Evolutionary conservation across 1,140 invertebrate species (phyloP), one percentile per base, ranked within the genome.

Genomic region (Lordiphosa mommai): DNA sequence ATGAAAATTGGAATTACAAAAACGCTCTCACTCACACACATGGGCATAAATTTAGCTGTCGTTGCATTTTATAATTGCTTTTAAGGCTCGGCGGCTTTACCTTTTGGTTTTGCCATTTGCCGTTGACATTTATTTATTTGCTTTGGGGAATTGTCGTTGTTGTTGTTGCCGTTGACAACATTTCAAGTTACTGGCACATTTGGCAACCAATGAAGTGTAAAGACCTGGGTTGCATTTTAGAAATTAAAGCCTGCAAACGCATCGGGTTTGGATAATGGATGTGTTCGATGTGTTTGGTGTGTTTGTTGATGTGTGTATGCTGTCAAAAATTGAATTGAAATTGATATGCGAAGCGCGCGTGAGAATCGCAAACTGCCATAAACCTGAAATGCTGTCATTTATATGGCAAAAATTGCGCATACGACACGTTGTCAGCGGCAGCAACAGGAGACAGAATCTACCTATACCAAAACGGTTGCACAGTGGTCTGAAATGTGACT

Each of bases 21-120:
- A 50, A 46, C 16, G 40, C 17, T 16, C n/a, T 43, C 32, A 23
- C 32, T 38, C 38, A 53, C 33, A 37, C 9, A 69, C 17, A 49
- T 20, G 20, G 8, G 12, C 23, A 44, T 37, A 59, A 64, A 53
- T 51, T 44, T 61, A 58, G 46, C 53, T 58, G 53, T 48, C 66
- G 73, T 58, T 82, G 71, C 77, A 68, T 84, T 80, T 80, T 82
- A 72, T 80, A 80, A 80, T 80, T 80, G 77, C 67, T 84, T 80
- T 80, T 72, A 71, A 76, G 76, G 57, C 76, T 63, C 51, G 41
- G 56, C 61, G 30, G 52, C 41, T 23, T 61, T 69, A 55, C 56
- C 64, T 69, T n/a, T 49, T 74, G 41, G 46, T 69, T 58, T 61
- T 66, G 41, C 57, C 48, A 61, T 59, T 50, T 67, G 61, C 53